Evolutionary conservation across 2,113 vertebrate genomes (phyloP), one percentile per base, ranked within the genome.

Genomic region (Syrrhaptes paradoxus): DNA sequence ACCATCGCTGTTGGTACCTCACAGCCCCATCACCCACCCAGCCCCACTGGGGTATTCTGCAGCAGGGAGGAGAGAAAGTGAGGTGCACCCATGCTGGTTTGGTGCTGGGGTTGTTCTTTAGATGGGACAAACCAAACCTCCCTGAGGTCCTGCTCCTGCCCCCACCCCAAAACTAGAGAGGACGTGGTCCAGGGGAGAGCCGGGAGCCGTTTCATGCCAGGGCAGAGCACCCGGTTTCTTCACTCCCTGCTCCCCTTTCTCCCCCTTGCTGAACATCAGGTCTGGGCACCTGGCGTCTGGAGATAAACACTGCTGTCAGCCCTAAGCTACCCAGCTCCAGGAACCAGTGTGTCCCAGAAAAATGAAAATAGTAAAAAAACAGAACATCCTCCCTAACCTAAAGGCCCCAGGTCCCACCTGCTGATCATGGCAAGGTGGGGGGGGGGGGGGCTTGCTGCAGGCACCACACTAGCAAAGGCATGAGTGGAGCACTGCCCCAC

Each of bases 141-240:
- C 11, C 32, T 1, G 0, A 58, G 31, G 36, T 67, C 70, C 67
- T 63, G 14, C 34, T 90, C 66, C 51, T 81, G 61, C 52, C 28
- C 73, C 51, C 36, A 91, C 20, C 31, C 41, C 36, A 81, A 52
- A 70, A 4, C 4, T 7, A 41, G 81, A 73, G 49, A 83, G 49
- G 10, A 67, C 0, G 0, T 1, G 4, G 90, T 26, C 58, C 34
- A 61, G 72, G 68, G 52, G 43, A 79, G 46, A 80, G 19, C 15
- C 1, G 2, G 34, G 52, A 57, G 54, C 29, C 3, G 1, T 55
- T 75, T 71, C 67, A 63, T 6, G 2, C 11, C 61, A 62, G 48
- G 0, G 1, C 0, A 0, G 32, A 7, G 13, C 7, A 2, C 26
- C 24, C 0, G 0, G 4, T 29, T 63, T 78, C 46, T 79, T n/a